These are phyloP conservation scores for Cenopis cana DNA, from an alignment of 2,888 invertebrate genomes.

Conservation along the genomic window DNA sequence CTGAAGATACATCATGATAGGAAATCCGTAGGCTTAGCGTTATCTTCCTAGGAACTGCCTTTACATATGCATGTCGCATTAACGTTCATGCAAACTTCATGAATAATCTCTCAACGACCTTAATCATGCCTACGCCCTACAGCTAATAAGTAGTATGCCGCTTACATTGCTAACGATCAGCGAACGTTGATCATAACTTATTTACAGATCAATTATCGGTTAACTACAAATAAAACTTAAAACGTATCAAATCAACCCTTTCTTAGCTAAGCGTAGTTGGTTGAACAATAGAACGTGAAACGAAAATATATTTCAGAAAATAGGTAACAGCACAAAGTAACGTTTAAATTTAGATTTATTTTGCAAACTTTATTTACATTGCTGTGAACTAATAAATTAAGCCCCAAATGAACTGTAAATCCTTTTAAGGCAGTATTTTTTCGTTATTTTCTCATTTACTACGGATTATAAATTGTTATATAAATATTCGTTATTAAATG, in stretches of 20 bases:
- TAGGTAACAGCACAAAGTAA: background rate
- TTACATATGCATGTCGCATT: slow-evolving; percentile 20
- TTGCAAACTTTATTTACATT: background rate
- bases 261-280: background rate
- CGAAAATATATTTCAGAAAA: background rate
- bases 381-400: background rate
- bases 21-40: slow-evolving; percentile 2
- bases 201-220: background rate
- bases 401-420: slow-evolving; percentile 15
- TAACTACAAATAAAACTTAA: background rate
- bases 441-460: slow-evolving; percentile 10
- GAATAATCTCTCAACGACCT: slow-evolving; percentile 32
- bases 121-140: slow-evolving; percentile 23
- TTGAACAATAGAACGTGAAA: background rate
- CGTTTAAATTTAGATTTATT: background rate
- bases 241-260: background rate
- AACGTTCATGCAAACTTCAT: slow-evolving; percentile 27
- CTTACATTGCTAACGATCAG: slow-evolving; percentile 10
- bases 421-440: slow-evolving; percentile 14
- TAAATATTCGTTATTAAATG: background rate
- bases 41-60: background rate
- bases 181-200: slow-evolving; percentile 3
- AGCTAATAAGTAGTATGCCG: slow-evolving; percentile 27
- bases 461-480: background rate
- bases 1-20: background rate